Conservation (phyloP, 2,888 invertebrate species). For the Thumatha senex region DNA sequence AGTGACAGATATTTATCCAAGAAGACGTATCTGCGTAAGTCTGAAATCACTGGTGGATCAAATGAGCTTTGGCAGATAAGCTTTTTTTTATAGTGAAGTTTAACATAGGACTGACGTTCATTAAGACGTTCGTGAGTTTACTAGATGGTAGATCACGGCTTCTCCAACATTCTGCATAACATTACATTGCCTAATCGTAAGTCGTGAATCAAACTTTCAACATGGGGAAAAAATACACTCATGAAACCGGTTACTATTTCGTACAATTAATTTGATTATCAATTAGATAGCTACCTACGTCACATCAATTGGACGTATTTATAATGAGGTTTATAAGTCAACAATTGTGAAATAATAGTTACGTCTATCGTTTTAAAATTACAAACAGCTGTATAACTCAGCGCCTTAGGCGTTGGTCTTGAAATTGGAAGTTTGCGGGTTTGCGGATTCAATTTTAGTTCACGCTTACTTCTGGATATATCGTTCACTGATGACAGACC, state of each 20-base stretch:
- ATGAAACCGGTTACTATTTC: conserved; percentile 67
- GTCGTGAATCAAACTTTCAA: conserved; percentile 71
- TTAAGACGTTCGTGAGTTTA: conserved; percentile 12
- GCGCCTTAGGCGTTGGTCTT: background rate
- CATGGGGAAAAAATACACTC: conserved; percentile 61
- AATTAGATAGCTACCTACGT: conserved; percentile 70
- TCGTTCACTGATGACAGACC: no score
- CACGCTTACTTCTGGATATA: no score
- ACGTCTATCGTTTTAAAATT: conserved; percentile 12
- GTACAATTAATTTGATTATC: conserved; percentile 67
- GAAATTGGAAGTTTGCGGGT: background rate
- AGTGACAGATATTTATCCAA: no score
- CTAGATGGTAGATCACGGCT: conserved; percentile 16
- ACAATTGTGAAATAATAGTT: conserved; percentile 53
- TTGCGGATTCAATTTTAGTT: background rate
- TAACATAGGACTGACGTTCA: conserved; percentile 31
- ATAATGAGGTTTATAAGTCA: conserved; percentile 63
- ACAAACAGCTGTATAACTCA: background rate
- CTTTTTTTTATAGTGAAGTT: conserved; percentile 11
- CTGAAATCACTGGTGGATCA: no score
- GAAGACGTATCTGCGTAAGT: no score
- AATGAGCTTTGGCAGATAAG: no score
- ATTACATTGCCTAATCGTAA: conserved; percentile 69
- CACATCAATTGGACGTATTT: conserved; percentile 52
- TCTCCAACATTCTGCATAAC: conserved; percentile 63